Percentiles rank a stretch among this genome's conserved stretches.
Evolutionary conservation across 2,888 invertebrate genomes (phyloP).

Genomic region (Pediacus dermestoides): DNA sequence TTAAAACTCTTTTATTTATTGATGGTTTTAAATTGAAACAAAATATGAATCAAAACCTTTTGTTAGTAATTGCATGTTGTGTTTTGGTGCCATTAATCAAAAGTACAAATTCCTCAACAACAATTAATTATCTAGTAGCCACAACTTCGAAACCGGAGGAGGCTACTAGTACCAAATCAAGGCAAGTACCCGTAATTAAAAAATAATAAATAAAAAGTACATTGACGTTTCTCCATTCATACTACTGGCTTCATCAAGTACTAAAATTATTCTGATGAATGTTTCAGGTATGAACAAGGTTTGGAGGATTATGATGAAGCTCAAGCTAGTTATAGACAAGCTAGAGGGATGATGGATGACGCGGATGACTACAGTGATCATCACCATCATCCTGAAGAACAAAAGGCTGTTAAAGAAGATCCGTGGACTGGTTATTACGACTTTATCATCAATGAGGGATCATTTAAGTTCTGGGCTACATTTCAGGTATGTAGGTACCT

Average conservation of each 20-base stretch:
- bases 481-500: constrained; percentile 74
- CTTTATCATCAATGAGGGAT: constrained; percentile 79
- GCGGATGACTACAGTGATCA: constrained; percentile 54
- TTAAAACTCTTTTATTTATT: constrained; percentile 9
- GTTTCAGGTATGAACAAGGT: constrained; percentile 39
- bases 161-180: constrained; percentile 27
- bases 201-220: too few relatives aligned
- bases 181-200: constrained; percentile 26
- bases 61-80: constrained; percentile 24
- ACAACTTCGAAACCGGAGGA: constrained; percentile 29
- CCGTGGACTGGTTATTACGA: constrained; percentile 81
- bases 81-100: constrained; percentile 11
- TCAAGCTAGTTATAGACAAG: constrained; percentile 35
- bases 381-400: constrained; percentile 52
- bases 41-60: constrained; percentile 20
- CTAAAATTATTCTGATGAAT: not conserved
- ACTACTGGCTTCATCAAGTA: constrained; percentile 2
- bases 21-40: constrained; percentile 1
- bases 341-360: constrained; percentile 51
- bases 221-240: constrained; percentile 4
- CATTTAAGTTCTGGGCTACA: constrained; percentile 85
- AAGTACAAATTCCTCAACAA: constrained; percentile 19
- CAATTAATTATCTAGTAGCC: constrained; percentile 33
- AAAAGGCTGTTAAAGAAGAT: constrained; percentile 62
- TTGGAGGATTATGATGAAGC: constrained; percentile 45